phyloP scores from a whole-genome alignment of 2,888 invertebrate species.

The Periphyllus acericola region DNA sequence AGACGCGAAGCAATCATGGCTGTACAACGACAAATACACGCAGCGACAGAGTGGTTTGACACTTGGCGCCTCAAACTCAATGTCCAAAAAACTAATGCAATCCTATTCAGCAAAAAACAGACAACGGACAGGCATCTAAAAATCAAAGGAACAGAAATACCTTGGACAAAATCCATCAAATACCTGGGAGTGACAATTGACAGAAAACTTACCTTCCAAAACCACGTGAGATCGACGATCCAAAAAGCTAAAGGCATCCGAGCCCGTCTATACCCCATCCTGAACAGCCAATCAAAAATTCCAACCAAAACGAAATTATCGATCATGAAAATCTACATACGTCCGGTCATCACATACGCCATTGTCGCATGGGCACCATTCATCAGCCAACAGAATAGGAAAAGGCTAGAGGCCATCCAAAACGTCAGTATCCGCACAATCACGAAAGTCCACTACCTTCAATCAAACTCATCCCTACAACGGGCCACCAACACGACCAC shows the following conservation, averaged over 20 bases:
- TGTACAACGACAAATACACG: not conserved
- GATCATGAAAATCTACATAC: not conserved
- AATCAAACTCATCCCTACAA: too few species aligned
- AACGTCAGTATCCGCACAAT: too few species aligned
- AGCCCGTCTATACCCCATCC: not conserved
- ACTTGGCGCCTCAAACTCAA: not conserved
- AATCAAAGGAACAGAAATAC: not conserved
- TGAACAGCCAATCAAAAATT: not conserved
- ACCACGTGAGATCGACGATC: not conserved
- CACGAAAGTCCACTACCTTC: too few species aligned
- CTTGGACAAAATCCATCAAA: not conserved
- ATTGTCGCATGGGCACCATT: too few species aligned
- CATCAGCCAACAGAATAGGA: too few species aligned
- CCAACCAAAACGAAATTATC: not conserved
- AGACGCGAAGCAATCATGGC: not conserved
- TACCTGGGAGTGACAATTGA: not conserved
- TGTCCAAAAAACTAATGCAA: not conserved
- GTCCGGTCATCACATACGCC: not conserved
- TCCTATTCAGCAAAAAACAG: not conserved
- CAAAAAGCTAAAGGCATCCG: not conserved
- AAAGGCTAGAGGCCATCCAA: too few species aligned
- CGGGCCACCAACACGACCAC: too few species aligned
- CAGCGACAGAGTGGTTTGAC: not conserved
- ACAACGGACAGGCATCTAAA: not conserved
- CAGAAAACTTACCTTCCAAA: not conserved